A percentile compares a stretch with the other conserved stretches of the same genome.
Evolutionary conservation across 2,113 vertebrate species (phyloP).

Genomic region (Pygoscelis adeliae): DNA sequence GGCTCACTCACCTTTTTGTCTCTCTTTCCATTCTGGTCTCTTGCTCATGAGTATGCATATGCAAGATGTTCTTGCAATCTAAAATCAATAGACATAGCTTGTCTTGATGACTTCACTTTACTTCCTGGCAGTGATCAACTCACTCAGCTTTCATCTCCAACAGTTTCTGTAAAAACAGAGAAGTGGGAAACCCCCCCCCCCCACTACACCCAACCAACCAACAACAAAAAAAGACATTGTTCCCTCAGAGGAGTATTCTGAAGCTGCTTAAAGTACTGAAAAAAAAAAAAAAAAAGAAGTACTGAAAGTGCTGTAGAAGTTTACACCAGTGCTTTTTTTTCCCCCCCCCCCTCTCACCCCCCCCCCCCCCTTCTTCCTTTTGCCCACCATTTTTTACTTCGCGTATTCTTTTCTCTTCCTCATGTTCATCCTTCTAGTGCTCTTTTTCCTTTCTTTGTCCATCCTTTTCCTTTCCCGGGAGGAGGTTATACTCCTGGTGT

Average conservation of each 20-base stretch:
- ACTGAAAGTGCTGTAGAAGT: neutral
- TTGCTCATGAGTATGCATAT: neutral
- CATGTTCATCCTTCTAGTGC: neutral
- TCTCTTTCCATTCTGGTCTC: neutral
- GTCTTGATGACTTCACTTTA: neutral
- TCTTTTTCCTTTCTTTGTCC: neutral
- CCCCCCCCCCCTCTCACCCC: neutral
- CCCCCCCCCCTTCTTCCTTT: neutral
- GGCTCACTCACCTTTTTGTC: neutral
- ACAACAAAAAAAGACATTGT: neutral
- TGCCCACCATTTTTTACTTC: neutral
- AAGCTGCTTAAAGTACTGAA: neutral
- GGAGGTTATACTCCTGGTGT: neutral
- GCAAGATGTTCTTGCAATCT: neutral
- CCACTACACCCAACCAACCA: neutral
- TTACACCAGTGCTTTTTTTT: neutral
- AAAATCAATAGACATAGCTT: neutral
- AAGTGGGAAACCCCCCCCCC: fast-evolving
- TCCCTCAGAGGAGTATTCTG: neutral
- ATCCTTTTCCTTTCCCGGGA: neutral
- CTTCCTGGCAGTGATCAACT: neutral
- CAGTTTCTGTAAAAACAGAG: neutral
- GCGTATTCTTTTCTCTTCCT: neutral
- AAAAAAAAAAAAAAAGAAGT: neutral
- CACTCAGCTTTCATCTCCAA: neutral